A percentile compares a stretch with the other conserved stretches of the same genome.
Evolutionary conservation across 1,140 invertebrate species (phyloP).

Genomic region (Bilobella aurantiaca): DNA sequence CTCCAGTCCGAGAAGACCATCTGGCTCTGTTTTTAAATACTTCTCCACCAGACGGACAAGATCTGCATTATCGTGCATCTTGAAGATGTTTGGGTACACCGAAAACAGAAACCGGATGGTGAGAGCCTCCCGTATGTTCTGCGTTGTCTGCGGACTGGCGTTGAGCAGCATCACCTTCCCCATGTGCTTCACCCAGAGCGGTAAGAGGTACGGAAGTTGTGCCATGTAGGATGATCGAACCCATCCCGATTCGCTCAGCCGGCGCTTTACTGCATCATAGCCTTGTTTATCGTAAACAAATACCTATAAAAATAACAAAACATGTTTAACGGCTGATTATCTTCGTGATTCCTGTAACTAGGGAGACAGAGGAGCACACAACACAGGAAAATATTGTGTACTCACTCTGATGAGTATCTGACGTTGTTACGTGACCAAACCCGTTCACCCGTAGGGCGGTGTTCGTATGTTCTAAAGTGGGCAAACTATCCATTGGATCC

Average conservation of each 20-base stretch:
- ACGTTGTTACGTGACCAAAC: no score
- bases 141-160: constrained; percentile 61
- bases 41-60: constrained; percentile 56
- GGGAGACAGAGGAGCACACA: no score
- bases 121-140: constrained; percentile 60
- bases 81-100: constrained; percentile 54
- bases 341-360: no score
- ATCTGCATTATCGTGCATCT: constrained; percentile 61
- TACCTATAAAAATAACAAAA: constrained; percentile 49
- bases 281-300: constrained; percentile 67
- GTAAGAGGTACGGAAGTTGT: constrained; percentile 65
- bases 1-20: constrained; percentile 69
- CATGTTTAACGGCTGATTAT: no score
- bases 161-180: constrained; percentile 53
- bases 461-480: no score
- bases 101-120: constrained; percentile 55
- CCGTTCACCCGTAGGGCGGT: no score
- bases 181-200: constrained; percentile 69
- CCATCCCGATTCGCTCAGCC: constrained; percentile 54
- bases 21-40: constrained; percentile 57
- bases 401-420: no score
- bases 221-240: constrained; percentile 47
- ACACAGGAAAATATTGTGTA: no score
- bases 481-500: no score
- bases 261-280: constrained; percentile 65